A percentile compares a stretch with the other conserved stretches of the same genome.
These are phyloP conservation scores for Eueides isabella DNA, from an alignment of 1,140 invertebrate species.

Conservation along the genomic window DNA sequence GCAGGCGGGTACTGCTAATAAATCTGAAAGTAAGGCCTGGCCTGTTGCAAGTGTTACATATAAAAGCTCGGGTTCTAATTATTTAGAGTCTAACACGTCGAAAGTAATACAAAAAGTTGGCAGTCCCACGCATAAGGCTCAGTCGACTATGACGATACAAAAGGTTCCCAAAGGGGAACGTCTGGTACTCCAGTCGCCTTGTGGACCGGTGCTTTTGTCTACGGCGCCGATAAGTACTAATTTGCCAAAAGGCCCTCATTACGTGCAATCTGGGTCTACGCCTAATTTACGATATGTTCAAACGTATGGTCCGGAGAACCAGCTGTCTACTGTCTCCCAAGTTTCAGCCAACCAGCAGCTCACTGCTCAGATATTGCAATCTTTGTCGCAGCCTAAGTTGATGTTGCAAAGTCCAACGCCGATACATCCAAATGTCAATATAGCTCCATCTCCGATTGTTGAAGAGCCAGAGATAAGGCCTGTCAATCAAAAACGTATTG, in stretches of 20 bases:
- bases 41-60: conserved; percentile 68
- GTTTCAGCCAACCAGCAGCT: conserved; percentile 76
- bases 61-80: conserved; percentile 61
- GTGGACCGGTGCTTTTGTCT: conserved; percentile 72
- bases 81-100: conserved; percentile 65
- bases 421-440: conserved; percentile 50
- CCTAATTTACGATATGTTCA: conserved; percentile 77
- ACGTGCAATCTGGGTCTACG: conserved; percentile 72
- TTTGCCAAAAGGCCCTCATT: conserved; percentile 73
- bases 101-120: conserved; percentile 76
- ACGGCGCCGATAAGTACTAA: conserved; percentile 67
- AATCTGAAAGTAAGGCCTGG: conserved; percentile 70
- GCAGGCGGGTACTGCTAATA: conserved; percentile 64
- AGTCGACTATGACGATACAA: conserved; percentile 56
- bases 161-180: conserved; percentile 72
- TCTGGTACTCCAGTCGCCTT: conserved; percentile 73
- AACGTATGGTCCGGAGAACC: conserved; percentile 71
- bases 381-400: conserved; percentile 73
- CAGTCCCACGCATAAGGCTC: conserved; percentile 63
- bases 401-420: conserved; percentile 61
- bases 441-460: conserved; percentile 41
- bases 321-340: conserved; percentile 68
- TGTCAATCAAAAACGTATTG: conserved; percentile 68
- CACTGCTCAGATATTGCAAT: conserved; percentile 79
- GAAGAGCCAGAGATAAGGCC: conserved; percentile 62